Evolutionary conservation across 2,888 invertebrate species (phyloP).

Genomic region (Cataglyphis rosenhaueri): DNA sequence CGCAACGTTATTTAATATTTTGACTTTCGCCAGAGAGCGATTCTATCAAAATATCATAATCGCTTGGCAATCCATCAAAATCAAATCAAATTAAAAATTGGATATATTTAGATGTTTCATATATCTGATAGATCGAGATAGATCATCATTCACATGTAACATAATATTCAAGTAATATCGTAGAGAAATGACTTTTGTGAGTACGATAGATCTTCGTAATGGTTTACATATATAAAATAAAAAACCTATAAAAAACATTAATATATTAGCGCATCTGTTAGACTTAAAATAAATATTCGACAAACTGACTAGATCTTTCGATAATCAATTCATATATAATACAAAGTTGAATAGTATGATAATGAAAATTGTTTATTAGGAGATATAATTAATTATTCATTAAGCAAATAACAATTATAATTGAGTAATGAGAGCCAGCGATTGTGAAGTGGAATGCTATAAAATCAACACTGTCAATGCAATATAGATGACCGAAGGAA

Average conservation of each 20-base stretch:
- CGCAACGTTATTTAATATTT: constrained; percentile 9
- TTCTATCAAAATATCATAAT: constrained; percentile 13
- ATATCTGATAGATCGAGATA: constrained; percentile 24
- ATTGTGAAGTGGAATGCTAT: constrained; percentile 39
- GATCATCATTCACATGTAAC: neutral
- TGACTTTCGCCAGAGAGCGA: neutral
- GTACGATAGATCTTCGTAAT: neutral
- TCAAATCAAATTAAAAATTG: constrained; percentile 23
- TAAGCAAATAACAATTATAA: neutral
- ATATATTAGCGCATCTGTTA: constrained; percentile 1
- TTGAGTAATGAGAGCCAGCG: neutral
- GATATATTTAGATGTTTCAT: constrained; percentile 45
- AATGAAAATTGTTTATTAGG: constrained; percentile 30
- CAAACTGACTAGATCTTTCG: constrained; percentile 10
- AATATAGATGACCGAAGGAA: constrained; percentile 22
- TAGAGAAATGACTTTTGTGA: neutral
- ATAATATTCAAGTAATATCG: constrained; percentile 9
- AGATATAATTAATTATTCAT: constrained; percentile 35
- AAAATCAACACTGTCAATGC: constrained; percentile 37
- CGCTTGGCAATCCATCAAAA: constrained; percentile 36
- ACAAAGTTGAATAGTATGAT: constrained; percentile 4
- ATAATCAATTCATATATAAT: constrained; percentile 33
- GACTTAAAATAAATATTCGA: constrained; percentile 14
- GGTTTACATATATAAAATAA: neutral
- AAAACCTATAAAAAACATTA: constrained; percentile 23